Base-by-base conservation (phyloP, 2,888 invertebrate genomes). In the Chelonus formosanus region DNA sequence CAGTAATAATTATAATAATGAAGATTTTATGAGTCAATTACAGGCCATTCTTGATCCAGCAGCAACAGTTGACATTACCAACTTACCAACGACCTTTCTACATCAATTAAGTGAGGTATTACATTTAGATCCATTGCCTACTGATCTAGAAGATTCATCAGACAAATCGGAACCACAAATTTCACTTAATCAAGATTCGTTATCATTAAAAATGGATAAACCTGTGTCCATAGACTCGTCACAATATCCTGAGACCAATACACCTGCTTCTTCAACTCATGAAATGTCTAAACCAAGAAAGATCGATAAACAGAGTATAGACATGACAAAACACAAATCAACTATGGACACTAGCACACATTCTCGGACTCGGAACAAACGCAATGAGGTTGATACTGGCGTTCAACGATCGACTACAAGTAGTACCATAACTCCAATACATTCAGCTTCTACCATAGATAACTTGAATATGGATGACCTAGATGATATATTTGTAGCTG, bases 31-130 rank as follows among this genome's bases (percentile, higher is more conserved):
- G 76, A 79, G 74, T 43, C 83, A 84, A 45, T 69, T 84, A 7
- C 88, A 87, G 67, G 87, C 87, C 55, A 85, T 89, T 73, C 75
- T 89, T 34, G 88, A 89, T 74, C 88, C 88, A 0, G 87, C 87
- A 71, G 88, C 88, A 48, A 86, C 86, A 8, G 83, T 89, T 0
- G 84, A 88, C 48, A 81, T 89, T 6, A 86, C 87, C 69, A 88
- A 89, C 74, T 85, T 89, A 60, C 89, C 89, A 35, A 88, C 88
- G 3, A 84, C 88, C 65, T 88, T 89, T 4, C 86, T 89, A 78
- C 88, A 88, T 59, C 88, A 89, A 77, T 79, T 89, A 0, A 88
- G 85, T 68, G 88, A 88, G 78, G 87, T 88, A 36, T 78, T 89
- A 34, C 87, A 88, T 70, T 69, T 83, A 2, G 81, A 83, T 3